Conservation (phyloP, 2,797 vertebrate species). For the Hippopotamyrus pictus region DNA sequence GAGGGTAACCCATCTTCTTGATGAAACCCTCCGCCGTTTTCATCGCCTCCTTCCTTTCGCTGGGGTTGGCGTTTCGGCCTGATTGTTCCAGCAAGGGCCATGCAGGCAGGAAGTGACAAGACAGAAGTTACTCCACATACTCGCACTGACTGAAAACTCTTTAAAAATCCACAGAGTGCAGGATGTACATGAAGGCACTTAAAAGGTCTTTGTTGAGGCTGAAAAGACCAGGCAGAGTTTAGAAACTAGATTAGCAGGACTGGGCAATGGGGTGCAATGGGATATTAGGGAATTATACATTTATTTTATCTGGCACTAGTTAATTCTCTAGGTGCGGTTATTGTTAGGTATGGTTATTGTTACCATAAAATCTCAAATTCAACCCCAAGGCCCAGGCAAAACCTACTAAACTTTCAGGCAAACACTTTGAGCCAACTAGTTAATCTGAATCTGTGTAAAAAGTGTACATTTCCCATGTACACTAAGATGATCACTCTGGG, state of each 20-base stretch:
- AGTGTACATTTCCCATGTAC: background rate
- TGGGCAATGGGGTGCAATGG: background rate
- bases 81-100: background rate
- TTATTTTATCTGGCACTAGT: background rate
- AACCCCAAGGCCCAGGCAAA: background rate
- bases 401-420: background rate
- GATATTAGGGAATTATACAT: background rate
- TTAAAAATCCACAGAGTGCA: background rate
- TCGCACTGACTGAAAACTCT: background rate
- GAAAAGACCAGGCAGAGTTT: background rate
- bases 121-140: background rate
- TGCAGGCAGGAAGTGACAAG: constrained; percentile 31
- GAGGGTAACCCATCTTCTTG: constrained; percentile 77
- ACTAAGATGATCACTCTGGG: background rate
- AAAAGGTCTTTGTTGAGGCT: background rate
- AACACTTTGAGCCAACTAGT: background rate
- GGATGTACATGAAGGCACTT: background rate
- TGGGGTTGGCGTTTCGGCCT: constrained; percentile 77
- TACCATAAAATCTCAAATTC: background rate
- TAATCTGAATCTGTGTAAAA: background rate
- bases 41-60: constrained; percentile 81
- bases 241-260: background rate
- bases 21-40: constrained; percentile 83
- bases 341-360: background rate
- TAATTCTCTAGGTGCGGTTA: background rate